A percentile compares a stretch with the other conserved stretches of the same genome.
Evolutionary conservation across 2,797 vertebrate genomes (phyloP).

Genomic region (Halcyon leucocephala): DNA sequence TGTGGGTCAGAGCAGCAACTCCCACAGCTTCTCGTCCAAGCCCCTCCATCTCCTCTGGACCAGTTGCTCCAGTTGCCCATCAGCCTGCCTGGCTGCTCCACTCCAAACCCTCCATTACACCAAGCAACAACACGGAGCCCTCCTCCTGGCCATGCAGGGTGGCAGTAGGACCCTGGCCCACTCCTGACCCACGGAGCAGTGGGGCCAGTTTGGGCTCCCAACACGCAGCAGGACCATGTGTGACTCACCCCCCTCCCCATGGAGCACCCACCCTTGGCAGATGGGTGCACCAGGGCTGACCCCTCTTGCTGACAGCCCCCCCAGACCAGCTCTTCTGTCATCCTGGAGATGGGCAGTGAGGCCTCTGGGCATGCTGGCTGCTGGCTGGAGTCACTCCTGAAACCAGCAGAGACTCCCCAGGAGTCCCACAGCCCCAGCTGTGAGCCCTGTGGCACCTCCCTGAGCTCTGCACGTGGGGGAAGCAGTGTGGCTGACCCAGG

Average conservation of each 20-base stretch:
- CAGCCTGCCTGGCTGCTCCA: background rate
- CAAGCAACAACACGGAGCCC: background rate
- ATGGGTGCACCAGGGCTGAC: background rate
- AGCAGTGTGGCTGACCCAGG: background rate
- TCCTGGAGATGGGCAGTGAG: background rate
- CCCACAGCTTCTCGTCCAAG: background rate
- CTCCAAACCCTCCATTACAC: background rate
- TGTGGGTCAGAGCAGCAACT: background rate
- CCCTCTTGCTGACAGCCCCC: background rate
- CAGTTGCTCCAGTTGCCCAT: background rate
- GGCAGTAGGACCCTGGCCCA: too few species aligned
- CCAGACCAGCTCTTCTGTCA: background rate
- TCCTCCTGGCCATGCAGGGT: background rate
- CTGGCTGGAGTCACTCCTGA: background rate
- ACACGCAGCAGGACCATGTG: accelerated
- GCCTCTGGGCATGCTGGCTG: background rate
- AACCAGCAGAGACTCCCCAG: too few species aligned
- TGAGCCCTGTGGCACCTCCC: background rate
- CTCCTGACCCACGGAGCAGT: background rate
- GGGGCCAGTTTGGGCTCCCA: background rate
- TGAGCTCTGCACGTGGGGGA: background rate
- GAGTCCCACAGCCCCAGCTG: background rate
- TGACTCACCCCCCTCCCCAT: accelerated
- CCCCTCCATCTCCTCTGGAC: background rate
- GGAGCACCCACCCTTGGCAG: background rate